These are phyloP conservation scores for Oxyteleia sp. DNA, from an alignment of 2,888 invertebrate genomes.

Conservation along the genomic window DNA sequence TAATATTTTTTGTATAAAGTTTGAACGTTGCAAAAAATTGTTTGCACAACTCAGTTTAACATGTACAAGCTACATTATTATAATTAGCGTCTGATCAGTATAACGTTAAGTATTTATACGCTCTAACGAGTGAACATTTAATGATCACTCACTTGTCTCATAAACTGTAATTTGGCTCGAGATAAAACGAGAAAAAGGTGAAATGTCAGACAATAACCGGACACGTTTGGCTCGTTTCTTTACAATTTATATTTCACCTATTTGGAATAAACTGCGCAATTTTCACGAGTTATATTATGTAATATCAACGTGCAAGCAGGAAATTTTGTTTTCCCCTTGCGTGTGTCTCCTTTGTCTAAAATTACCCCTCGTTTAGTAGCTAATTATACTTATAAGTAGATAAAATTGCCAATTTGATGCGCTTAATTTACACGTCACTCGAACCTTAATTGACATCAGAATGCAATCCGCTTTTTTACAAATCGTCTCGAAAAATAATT, in stretches of 20 bases:
- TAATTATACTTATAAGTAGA: conserved; percentile 33
- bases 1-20: too few relatives aligned
- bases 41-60: conserved; percentile 6
- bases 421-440: too few relatives aligned
- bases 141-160: conserved; percentile 40
- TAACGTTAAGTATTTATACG: conserved; percentile 37
- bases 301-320: conserved; percentile 2
- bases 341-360: conserved; percentile 21
- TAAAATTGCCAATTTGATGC: conserved; percentile 11
- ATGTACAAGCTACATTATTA: conserved; percentile 73
- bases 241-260: background rate
- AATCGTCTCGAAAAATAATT: background rate
- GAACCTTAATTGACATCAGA: too few relatives aligned
- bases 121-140: conserved; percentile 20
- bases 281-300: conserved; percentile 28
- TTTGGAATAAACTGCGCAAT: conserved; percentile 14
- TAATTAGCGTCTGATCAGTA: conserved; percentile 84
- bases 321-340: conserved; percentile 18
- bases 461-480: background rate
- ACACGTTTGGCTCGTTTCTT: conserved; percentile 30
- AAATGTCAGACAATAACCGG: conserved; percentile 42
- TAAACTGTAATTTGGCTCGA: conserved; percentile 36
- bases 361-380: conserved; percentile 23
- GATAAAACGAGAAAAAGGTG: conserved; percentile 31
- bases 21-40: too few relatives aligned